phyloP scores from a whole-genome alignment of 1,140 invertebrate genomes.

The Leptopilina boulardi region DNA sequence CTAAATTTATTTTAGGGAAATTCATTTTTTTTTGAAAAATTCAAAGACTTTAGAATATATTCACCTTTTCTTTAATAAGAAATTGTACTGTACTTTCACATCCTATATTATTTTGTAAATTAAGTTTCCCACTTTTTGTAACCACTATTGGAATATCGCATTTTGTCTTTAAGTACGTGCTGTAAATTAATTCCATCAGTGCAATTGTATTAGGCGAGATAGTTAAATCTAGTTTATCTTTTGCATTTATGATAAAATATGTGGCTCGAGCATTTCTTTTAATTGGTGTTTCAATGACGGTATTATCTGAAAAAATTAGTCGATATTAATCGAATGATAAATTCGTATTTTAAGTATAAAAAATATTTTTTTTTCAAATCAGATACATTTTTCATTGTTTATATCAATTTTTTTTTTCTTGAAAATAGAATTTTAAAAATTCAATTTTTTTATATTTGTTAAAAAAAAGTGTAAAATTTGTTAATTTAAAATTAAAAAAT shows the following conservation, averaged over 20 bases:
- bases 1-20: no score
- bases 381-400: no score
- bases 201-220: conserved; percentile 78
- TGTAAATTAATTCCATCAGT: conserved; percentile 78
- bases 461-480: no score
- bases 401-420: no score
- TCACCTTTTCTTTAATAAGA: conserved; percentile 62
- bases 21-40: conserved; percentile 10
- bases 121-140: conserved; percentile 63
- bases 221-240: conserved; percentile 83
- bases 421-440: no score
- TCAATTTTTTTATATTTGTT: no score
- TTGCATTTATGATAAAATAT: conserved; percentile 82
- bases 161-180: conserved; percentile 72
- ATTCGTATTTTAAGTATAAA: no score
- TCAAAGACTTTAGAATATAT: conserved; percentile 17
- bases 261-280: conserved; percentile 77
- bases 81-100: conserved; percentile 66
- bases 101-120: conserved; percentile 67
- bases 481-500: conserved; percentile 9
- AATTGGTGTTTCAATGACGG: conserved; percentile 74
- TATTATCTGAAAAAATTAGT: conserved; percentile 59
- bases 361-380: no score
- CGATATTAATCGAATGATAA: conserved; percentile 35
- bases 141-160: conserved; percentile 66